Evolutionary conservation across 2,113 vertebrate genomes (phyloP).

Genomic region (Nansenia antarctica): DNA sequence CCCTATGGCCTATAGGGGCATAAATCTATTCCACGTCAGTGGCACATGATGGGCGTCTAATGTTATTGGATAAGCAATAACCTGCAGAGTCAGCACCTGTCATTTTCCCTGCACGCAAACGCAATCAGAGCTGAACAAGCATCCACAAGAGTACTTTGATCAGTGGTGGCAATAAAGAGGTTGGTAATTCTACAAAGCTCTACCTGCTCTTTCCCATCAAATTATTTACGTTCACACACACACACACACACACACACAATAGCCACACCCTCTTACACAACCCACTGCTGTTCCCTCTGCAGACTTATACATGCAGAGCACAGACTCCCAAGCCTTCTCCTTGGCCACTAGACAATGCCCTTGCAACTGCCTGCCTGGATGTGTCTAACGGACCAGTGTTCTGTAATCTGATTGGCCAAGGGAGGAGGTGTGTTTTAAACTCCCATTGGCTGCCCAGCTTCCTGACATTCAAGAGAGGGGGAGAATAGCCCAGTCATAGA

Average conservation of each 20-base stretch:
- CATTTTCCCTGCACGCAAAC: neutral
- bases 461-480: slow-evolving; percentile 18
- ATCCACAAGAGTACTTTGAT: too few species aligned
- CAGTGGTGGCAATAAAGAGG: neutral
- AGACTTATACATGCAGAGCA: neutral
- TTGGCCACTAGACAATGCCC: slow-evolving; percentile 2
- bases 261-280: slow-evolving; percentile 23
- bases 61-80: too few species aligned
- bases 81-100: neutral
- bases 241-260: too few species aligned
- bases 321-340: neutral
- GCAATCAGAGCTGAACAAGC: neutral
- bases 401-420: slow-evolving; percentile 50
- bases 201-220: neutral
- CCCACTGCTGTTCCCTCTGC: slow-evolving; percentile 1
- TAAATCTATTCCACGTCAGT: too few species aligned
- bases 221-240: too few species aligned
- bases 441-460: slow-evolving; percentile 39
- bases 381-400: slow-evolving; percentile 18
- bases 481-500: slow-evolving; percentile 14
- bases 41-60: too few species aligned
- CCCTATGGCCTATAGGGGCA: too few species aligned
- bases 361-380: neutral
- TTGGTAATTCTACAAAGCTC: neutral
- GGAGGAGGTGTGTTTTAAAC: slow-evolving; percentile 21